A percentile compares a stretch with the other conserved stretches of the same genome.
Conservation (phyloP, 2,797 vertebrate species). For the Lutjanus campechanus region DNA sequence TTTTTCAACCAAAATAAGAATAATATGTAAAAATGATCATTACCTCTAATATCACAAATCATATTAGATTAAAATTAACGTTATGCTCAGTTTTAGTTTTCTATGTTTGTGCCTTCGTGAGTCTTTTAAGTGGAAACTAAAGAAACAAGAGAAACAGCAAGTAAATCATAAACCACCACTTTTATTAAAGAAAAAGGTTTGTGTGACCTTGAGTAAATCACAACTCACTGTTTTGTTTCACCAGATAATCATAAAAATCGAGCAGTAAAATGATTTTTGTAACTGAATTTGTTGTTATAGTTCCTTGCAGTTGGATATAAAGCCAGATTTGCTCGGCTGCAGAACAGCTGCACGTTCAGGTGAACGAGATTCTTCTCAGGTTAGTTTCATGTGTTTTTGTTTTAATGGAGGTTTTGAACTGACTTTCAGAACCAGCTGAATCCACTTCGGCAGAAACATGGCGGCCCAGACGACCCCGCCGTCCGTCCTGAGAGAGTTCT, state of each 20-base stretch:
- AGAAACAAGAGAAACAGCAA: not conserved
- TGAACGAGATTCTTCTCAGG: not conserved
- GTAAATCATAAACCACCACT: not conserved
- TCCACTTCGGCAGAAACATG: slow-evolving; percentile 79
- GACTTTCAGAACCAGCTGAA: slow-evolving; percentile 30
- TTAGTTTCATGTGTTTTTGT: not conserved
- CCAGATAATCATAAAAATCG: too few relatives aligned
- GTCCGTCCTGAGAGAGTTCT: slow-evolving; percentile 92
- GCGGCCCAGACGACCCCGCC: slow-evolving; percentile 79
- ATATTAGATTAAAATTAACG: not conserved
- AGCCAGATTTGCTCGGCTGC: not conserved
- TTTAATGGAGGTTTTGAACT: not conserved
- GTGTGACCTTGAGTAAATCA: not conserved
- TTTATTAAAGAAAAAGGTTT: not conserved
- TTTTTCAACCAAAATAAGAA: too few relatives aligned
- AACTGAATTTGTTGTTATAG: too few relatives aligned
- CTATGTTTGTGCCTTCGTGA: not conserved
- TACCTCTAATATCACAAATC: too few relatives aligned
- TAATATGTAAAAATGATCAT: too few relatives aligned
- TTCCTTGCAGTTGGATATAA: not conserved
- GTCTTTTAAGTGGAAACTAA: not conserved
- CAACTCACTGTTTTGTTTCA: too few relatives aligned
- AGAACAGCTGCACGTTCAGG: not conserved
- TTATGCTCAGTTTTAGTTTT: not conserved
- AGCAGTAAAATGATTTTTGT: too few relatives aligned